Evolutionary conservation across 2,113 vertebrate genomes (phyloP), one percentile per base, ranked within the genome.

Genomic region (Apodemus speciosus): DNA sequence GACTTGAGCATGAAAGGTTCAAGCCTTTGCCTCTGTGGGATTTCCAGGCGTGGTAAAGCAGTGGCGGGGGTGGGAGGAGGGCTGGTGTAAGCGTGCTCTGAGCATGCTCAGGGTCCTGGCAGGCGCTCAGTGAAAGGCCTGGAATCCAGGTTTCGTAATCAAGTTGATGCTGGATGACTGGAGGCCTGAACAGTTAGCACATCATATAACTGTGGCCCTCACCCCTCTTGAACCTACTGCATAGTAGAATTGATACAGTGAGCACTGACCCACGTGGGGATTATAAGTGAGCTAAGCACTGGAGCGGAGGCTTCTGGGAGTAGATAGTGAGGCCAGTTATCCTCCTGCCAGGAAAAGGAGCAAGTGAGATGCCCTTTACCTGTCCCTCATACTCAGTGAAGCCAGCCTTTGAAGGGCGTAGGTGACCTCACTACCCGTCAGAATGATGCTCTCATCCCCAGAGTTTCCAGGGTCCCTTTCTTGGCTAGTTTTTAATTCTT

Each of bases 141-240:
- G 49, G 66, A 43, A 40, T 71, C 77, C 53, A n/a, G 30, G 53
- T 56, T 40, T 60, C 23, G 30, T 38, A 30, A 53, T 60, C 43
- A 88, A 71, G 23, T 88, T 92, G 75, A 84, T 71, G 43, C 14
- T 56, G 53, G 35, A 49, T 92, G 46, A 79, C 71, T 90, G 46
- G 25, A 43, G 16, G 46, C 30, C 32, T 38, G 6, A 66, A 0
- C 51, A 79, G 25, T 69, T 81, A 60, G 10, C 30, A 69, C 62
- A 20, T 53, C 49, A 46, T 84, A 27, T 35, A 88, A 49, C 69
- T 13, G 32, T 85, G 80, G 66, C 53, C 27, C 21, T 56, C 35
- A 0, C 35, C 15, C 25, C n/a, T 53, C 23, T 1, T 58, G 15
- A 92, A 56, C 6, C 66, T 85, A 49, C 51, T 68, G 9, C 56